Percentiles rank a stretch among this genome's conserved stretches.
These are phyloP conservation scores for Melanotaenia nigrans DNA, from an alignment of 2,797 vertebrate genomes.

Conservation along the genomic window DNA sequence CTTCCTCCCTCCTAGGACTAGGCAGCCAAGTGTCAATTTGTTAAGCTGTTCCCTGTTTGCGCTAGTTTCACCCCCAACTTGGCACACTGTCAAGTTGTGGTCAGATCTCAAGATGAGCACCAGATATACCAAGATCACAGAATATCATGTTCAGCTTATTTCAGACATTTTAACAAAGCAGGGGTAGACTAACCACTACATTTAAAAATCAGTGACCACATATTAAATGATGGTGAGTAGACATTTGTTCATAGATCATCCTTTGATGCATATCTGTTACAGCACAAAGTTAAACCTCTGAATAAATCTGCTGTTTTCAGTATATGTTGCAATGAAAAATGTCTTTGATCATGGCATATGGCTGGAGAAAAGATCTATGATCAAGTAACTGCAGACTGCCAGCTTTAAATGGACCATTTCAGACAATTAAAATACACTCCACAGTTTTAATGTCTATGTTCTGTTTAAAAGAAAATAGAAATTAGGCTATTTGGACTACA, in stretches of 20 bases:
- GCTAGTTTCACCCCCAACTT: constrained; percentile 56
- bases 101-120: constrained; percentile 62
- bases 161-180: background rate
- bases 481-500: constrained; percentile 43
- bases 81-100: constrained; percentile 65
- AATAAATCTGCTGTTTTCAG: constrained; percentile 34
- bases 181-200: background rate
- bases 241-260: background rate
- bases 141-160: constrained; percentile 30
- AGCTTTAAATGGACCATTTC: constrained; percentile 22
- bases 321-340: constrained; percentile 60
- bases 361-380: constrained; percentile 39
- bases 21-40: constrained; percentile 70
- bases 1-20: constrained; percentile 68
- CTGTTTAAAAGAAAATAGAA: constrained; percentile 49
- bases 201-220: constrained; percentile 4
- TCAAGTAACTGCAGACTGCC: constrained; percentile 5
- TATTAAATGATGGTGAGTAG: background rate
- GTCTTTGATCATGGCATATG: constrained; percentile 68
- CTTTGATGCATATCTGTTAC: background rate
- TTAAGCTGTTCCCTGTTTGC: constrained; percentile 68
- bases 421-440: constrained; percentile 8
- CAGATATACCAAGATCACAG: constrained; percentile 48
- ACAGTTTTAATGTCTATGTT: constrained; percentile 22
- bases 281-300: constrained; percentile 22